Conservation (phyloP, 2,797 vertebrate species). For the Varecia variegata region DNA sequence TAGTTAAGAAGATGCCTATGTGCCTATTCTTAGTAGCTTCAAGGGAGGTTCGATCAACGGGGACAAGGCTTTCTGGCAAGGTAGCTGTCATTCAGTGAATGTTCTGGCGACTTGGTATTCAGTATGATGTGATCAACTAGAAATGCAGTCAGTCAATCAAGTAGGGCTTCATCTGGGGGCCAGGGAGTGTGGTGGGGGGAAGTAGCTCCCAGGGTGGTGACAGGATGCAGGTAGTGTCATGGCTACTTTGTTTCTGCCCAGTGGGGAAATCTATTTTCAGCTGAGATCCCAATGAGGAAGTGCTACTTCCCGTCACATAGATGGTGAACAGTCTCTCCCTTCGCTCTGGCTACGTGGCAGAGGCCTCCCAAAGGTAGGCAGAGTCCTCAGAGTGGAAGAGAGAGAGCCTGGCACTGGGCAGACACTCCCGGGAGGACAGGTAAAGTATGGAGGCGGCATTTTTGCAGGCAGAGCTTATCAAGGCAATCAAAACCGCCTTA, state of each 20-base stretch:
- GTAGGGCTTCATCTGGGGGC: not conserved
- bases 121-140: not conserved
- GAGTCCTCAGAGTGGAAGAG: not conserved
- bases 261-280: slow-evolving; percentile 35
- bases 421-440: not conserved
- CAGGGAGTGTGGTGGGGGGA: not conserved
- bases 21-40: slow-evolving; percentile 29
- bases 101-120: slow-evolving; percentile 32
- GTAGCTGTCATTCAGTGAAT: slow-evolving; percentile 45
- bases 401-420: not conserved
- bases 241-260: not conserved
- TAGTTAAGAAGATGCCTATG: not conserved
- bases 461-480: not conserved
- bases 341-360: not conserved
- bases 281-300: slow-evolving; percentile 42
- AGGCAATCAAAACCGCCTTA: not conserved
- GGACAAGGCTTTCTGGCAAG: not conserved
- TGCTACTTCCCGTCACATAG: not conserved
- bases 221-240: not conserved
- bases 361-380: not conserved
- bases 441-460: not conserved
- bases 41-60: not conserved
- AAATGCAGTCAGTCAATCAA: not conserved
- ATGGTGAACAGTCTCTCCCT: not conserved
- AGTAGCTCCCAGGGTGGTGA: not conserved